Evolutionary conservation across 2,113 vertebrate species (phyloP).

Genomic region (Toxotes jaculatrix): DNA sequence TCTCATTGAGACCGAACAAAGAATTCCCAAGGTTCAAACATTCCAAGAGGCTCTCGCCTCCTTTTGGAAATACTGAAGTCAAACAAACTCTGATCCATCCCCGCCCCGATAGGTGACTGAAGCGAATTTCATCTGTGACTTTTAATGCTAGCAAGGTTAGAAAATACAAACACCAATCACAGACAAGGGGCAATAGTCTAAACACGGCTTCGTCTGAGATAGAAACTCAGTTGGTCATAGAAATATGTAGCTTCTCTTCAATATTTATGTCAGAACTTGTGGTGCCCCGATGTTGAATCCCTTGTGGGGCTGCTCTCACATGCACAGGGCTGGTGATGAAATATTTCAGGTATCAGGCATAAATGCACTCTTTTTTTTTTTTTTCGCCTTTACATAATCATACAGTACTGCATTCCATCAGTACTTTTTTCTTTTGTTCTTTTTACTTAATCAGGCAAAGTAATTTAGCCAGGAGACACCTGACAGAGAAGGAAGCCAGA

Average conservation of each 20-base stretch:
- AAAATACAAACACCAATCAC: slow-evolving; percentile 45
- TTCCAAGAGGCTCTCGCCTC: slow-evolving; percentile 59
- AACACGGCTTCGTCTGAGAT: slow-evolving; percentile 49
- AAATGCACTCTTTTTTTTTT: background rate
- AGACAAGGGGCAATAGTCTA: slow-evolving; percentile 58
- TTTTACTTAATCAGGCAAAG: background rate
- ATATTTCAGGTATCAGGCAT: slow-evolving; percentile 16
- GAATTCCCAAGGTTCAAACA: slow-evolving; percentile 54
- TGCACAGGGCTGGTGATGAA: slow-evolving; percentile 13
- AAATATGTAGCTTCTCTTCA: slow-evolving; percentile 70
- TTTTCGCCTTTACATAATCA: background rate
- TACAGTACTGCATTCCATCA: background rate
- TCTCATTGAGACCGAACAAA: slow-evolving; percentile 74
- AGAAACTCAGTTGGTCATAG: slow-evolving; percentile 58
- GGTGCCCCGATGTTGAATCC: slow-evolving; percentile 46
- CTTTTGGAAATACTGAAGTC: slow-evolving; percentile 53
- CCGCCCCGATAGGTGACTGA: slow-evolving; percentile 41
- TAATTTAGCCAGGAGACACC: background rate
- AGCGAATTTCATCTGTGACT: slow-evolving; percentile 39
- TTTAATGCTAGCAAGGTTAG: slow-evolving; percentile 28
- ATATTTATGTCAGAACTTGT: slow-evolving; percentile 71
- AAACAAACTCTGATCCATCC: slow-evolving; percentile 61
- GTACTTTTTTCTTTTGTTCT: background rate
- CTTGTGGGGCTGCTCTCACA: slow-evolving; percentile 25
- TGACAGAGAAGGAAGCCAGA: background rate